Conservation (phyloP, 1,140 invertebrate genomes). For the Magallana angulata region DNA sequence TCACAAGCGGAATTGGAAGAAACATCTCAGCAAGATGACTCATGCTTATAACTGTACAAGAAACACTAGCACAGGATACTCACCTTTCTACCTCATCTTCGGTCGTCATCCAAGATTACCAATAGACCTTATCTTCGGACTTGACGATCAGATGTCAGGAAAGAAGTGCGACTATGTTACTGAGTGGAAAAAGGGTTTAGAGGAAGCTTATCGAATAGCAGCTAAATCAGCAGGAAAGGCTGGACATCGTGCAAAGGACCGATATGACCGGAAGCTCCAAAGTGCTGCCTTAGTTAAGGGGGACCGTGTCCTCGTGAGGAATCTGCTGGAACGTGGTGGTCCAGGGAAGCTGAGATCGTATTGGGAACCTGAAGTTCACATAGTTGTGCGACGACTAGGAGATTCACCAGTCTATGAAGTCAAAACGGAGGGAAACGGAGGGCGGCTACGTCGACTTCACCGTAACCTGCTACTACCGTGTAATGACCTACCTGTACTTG, state of each 20-base stretch:
- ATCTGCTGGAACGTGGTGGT: slow-evolving; percentile 57
- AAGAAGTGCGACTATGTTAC: slow-evolving; percentile 39
- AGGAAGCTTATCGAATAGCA: background rate
- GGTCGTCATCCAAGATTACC: slow-evolving; percentile 50
- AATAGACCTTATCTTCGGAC: slow-evolving; percentile 45
- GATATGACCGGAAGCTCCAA: background rate
- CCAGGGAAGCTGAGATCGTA: slow-evolving; percentile 57
- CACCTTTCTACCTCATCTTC: slow-evolving; percentile 55
- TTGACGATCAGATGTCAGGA: background rate
- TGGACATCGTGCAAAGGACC: background rate
- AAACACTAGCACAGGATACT: slow-evolving; percentile 52
- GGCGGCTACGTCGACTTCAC: slow-evolving; percentile 24
- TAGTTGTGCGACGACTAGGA: slow-evolving; percentile 35
- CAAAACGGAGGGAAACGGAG: slow-evolving; percentile 27
- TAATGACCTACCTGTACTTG: too few relatives aligned
- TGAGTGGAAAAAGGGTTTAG: slow-evolving; percentile 4
- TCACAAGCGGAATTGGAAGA: slow-evolving; percentile 56
- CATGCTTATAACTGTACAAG: slow-evolving; percentile 61
- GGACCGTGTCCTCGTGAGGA: slow-evolving; percentile 48
- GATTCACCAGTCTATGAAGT: slow-evolving; percentile 60
- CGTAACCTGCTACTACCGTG: background rate
- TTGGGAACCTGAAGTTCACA: slow-evolving; percentile 56
- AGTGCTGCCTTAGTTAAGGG: background rate
- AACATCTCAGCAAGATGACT: slow-evolving; percentile 53
- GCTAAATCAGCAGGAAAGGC: background rate